These are phyloP conservation scores for Pterocles burchelli DNA, from an alignment of 2,113 vertebrate species.

Conservation along the genomic window DNA sequence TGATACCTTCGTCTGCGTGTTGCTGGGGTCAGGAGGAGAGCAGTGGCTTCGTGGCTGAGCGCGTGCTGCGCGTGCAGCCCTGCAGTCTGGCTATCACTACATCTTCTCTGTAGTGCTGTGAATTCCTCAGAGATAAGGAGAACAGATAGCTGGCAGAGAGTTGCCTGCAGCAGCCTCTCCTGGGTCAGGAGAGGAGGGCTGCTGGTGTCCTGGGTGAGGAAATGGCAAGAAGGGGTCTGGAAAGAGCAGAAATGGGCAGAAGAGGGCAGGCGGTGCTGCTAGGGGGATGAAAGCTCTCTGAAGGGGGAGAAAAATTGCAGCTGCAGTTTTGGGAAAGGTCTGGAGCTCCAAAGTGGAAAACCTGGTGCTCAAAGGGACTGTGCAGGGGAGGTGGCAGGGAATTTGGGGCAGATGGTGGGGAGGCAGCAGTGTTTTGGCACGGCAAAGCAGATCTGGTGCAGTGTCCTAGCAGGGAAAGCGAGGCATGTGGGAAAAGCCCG, in stretches of 20 bases:
- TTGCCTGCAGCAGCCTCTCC: not conserved
- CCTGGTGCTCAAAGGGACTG: not conserved
- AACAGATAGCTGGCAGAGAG: not conserved
- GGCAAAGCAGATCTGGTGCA: not conserved
- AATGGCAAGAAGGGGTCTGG: not conserved
- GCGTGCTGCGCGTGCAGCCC: not conserved
- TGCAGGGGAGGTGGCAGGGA: not conserved
- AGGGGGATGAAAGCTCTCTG: not conserved
- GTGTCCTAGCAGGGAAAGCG: accelerated
- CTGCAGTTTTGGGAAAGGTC: not conserved
- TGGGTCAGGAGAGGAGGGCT: not conserved
- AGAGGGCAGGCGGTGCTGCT: not conserved
- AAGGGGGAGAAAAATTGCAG: not conserved
- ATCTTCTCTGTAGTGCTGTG: not conserved
- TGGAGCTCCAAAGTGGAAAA: not conserved
- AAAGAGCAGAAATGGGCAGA: not conserved
- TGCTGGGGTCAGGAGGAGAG: conserved; percentile 4
- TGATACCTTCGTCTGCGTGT: not conserved
- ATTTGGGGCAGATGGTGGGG: not conserved
- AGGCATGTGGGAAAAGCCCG: not conserved
- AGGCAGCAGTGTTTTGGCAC: not conserved
- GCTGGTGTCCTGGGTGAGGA: not conserved
- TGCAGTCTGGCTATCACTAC: not conserved
- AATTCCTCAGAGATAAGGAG: not conserved
- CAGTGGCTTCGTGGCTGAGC: not conserved